Conservation (phyloP, 2,888 invertebrate species). For the Dasypolia templi region DNA sequence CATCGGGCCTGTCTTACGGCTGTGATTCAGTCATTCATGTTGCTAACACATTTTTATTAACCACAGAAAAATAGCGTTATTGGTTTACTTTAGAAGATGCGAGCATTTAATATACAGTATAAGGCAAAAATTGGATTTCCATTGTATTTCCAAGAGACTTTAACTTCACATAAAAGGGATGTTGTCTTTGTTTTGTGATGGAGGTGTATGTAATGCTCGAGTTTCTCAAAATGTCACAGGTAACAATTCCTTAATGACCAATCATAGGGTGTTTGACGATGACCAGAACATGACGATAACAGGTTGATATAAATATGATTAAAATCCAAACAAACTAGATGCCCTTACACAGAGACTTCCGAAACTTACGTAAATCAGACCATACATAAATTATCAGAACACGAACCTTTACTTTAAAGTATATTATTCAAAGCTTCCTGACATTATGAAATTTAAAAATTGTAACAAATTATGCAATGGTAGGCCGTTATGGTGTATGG, state of each 20-base stretch:
- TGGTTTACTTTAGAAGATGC: background rate
- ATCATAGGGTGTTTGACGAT: background rate
- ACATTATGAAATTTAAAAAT: constrained; percentile 48
- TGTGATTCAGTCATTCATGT: constrained; percentile 19
- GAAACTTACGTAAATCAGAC: constrained; percentile 29
- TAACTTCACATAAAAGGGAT: background rate
- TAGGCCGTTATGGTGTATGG: constrained; percentile 55
- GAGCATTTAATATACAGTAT: background rate
- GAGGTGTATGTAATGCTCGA: background rate
- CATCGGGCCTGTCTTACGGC: constrained; percentile 25
- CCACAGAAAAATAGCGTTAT: background rate
- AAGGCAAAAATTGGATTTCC: background rate
- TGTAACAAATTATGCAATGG: constrained; percentile 55
- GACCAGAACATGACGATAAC: background rate
- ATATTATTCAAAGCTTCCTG: constrained; percentile 40
- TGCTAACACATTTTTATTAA: background rate
- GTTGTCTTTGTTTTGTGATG: background rate
- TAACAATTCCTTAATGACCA: background rate
- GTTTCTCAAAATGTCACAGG: background rate
- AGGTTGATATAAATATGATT: background rate
- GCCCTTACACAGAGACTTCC: background rate
- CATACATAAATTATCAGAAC: constrained; percentile 27
- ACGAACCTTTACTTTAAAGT: constrained; percentile 48
- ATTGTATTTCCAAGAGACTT: background rate
- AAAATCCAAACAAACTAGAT: no score